Evolutionary conservation across 1,140 invertebrate species (phyloP), one percentile per base, ranked within the genome.

Genomic region (Ganaspis sp.): DNA sequence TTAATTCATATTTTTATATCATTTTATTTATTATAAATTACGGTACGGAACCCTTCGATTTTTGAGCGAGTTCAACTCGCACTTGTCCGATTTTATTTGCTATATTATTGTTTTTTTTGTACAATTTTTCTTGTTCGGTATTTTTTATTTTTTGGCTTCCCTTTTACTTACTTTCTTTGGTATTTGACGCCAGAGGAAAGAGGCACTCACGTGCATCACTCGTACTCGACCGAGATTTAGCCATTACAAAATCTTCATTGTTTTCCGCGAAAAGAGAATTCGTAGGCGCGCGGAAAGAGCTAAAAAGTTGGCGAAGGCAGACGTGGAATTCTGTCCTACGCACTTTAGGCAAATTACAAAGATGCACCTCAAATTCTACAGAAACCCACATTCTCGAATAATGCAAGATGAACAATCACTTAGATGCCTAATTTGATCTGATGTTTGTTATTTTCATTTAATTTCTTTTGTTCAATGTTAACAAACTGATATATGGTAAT

Each of bases 191-290:
- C n/a, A n/a, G n/a, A n/a, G 54, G 23, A 64, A 64, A 64, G 54
- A 64, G 23, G 54, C 21, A 64, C 23, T 64, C n/a, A n/a, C 21
- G 23, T 29, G 1, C 11, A 9, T 19, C 11, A 64, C 15, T 26
- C 21, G 29, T 26, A 26, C 40, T 74, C 75, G 78, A 74, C 72
- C 75, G 78, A 74, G 70, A 74, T 80, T 74, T 38, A 70, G 58
- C 26, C 11, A 64, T 80, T 77, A 49, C 70, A 54, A 77, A 75
- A 80, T 37, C n/a, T 49, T 77, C 29, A 81, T 81, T 77, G 76
- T 77, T 77, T 64, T 77, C 71, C 69, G 69, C 64, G 70, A 80
- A 77, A 80, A 80, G 54, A 23, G 49, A 69, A 80, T 80, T 80
- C 75, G 74, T 80, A 73, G 78, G 78, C 54, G 78, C 78, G 72